Base-by-base conservation (phyloP, 2,888 invertebrate genomes). In the Endomychus coccineus region DNA sequence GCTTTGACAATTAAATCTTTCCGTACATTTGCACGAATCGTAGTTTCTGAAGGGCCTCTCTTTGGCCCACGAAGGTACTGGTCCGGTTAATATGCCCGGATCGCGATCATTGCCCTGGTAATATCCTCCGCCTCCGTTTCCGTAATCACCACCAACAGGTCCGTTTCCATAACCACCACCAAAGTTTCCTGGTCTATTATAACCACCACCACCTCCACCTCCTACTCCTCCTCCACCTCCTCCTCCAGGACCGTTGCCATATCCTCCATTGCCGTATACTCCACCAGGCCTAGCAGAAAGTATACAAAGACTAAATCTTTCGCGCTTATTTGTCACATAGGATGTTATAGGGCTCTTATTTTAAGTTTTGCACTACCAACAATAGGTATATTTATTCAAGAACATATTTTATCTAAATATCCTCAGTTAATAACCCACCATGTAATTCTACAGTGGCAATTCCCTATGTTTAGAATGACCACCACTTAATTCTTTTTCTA, bases 1-100 rank as follows among this genome's bases (percentile, higher is more conserved):
- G 4, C 67, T 64, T 23, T 68, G 68, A 45, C 75, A 75, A 51
- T 74, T 74, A 55, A 73, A 73, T 40, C 68, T 67, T 46, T 69
- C 69, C 7, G 70, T 67, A 45, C 75, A 75, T 46, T 69, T 71
- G 58, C 74, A 74, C 7, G 54, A 58, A 38, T 63, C 67, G 46
- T 58, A 65, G 29, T 61, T 50, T 44, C 60, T 60, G 39, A 58
- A 53, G 2, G 62, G 61, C n/a, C 66, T 52, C 46, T 59, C 56
- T 40, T 54, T 50, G 10, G 54, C 50, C 65, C 68, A 63, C 14
- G 68, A 51, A 42, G 72, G 68, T 11, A 67, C 55, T 0, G 67
- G 67, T 1, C 67, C 67, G 1, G 64, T 61, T 11, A 64, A 48
- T 22, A 66, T 49, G 16, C 51, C 53, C 7, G 46, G 48, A 24